Evolutionary conservation across 2,797 vertebrate species (phyloP), one percentile per base, ranked within the genome.

Genomic region (Anas bahamensis): DNA sequence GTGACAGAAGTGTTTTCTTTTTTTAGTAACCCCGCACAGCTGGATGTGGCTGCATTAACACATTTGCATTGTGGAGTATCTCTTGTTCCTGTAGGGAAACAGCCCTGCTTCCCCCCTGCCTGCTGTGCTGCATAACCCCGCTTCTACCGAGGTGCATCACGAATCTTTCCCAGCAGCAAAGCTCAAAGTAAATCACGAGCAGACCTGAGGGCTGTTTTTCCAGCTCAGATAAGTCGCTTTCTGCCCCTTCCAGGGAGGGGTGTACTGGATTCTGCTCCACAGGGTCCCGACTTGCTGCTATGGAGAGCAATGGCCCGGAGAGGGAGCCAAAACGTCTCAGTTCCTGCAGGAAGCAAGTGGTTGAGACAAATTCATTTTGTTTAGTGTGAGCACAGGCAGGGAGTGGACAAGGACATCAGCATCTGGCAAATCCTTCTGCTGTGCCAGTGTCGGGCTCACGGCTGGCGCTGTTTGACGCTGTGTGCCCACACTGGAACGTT

Each of bases 381-480:
- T 73, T 39, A 48, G 19, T 61, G 26, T 52, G 60, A 71, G 74
- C 13, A 39, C 63, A 56, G 60, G 64, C 42, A 57, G 53, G 56
- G 28, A 68, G 57, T 21, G 21, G 31, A 57, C 35, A 56, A 75
- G 64, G 74, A 75, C 17, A 3, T 63, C 10, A 15, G 19, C 24
- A 69, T 71, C 26, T 75, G 69, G 69, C 6, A 59, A 10, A 55
- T 76, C 37, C 56, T 82, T 24, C 39, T 61, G 68, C 53, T 74
- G 19, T 61, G 73, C 69, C 24, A 4, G 56, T 37, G 44, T 53
- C 0, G 10, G 68, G 50, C 61, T 81, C 0, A 0, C 33, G 37
- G 75, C 66, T 87, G 72, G 75, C 46, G 44, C 33, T 1, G 1
- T 71, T 74, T 17, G 42, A 41, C 28, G 66, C 55, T 50, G 33